Conservation (phyloP, 2,113 vertebrate species). For the Spilogale gracilis region DNA sequence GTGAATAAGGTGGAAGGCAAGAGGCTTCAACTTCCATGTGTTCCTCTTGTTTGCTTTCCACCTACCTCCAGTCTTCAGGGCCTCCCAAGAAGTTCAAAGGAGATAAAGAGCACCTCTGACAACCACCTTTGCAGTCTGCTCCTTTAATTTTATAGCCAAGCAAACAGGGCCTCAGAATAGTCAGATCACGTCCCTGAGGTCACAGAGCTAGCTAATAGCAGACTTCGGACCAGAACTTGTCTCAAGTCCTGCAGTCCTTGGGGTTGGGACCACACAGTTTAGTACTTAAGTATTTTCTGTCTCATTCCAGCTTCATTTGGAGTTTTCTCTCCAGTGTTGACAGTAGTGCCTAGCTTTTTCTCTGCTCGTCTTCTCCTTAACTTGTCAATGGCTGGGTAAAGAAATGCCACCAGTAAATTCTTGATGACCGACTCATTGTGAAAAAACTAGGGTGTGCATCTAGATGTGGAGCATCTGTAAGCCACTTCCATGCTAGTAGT, state of each 20-base stretch:
- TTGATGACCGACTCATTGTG: conserved; percentile 29
- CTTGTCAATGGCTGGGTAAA: conserved; percentile 66
- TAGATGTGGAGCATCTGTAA: conserved; percentile 65
- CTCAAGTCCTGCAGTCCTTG: conserved; percentile 54
- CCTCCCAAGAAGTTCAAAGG: conserved; percentile 32
- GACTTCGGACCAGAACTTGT: conserved; percentile 63
- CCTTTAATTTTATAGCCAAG: conserved; percentile 63
- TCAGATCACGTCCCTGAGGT: conserved; percentile 41
- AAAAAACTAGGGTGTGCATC: conserved; percentile 70
- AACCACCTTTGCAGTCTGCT: conserved; percentile 50
- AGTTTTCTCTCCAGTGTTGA: conserved; percentile 74
- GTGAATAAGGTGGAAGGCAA: conserved; percentile 54
- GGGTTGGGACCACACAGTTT: conserved; percentile 58
- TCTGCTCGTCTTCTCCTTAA: conserved; percentile 77
- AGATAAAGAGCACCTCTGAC: conserved; percentile 58
- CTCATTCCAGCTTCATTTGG: conserved; percentile 59
- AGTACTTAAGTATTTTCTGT: conserved; percentile 72
- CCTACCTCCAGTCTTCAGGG: neutral
- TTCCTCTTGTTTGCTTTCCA: conserved; percentile 63
- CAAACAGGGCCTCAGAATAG: conserved; percentile 29
- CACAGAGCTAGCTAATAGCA: conserved; percentile 61
- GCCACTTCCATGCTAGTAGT: conserved; percentile 46
- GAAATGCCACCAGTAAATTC: conserved; percentile 76
- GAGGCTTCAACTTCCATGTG: conserved; percentile 15
- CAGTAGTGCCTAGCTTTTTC: conserved; percentile 57